Conservation (phyloP, 2,797 vertebrate genomes). For the Sebastes matsubarae region DNA sequence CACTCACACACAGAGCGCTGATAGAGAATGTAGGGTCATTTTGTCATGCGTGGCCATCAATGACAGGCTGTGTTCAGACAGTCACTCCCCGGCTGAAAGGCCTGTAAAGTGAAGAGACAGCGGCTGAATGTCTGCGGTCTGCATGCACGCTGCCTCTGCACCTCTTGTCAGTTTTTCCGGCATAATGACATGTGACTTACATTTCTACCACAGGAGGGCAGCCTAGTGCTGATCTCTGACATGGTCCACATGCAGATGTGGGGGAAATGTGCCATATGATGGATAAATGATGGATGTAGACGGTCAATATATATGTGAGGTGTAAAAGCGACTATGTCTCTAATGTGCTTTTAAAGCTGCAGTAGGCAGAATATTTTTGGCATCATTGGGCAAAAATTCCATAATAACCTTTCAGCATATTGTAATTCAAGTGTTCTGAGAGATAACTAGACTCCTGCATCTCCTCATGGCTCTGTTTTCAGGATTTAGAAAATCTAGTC, state of each 20-base stretch:
- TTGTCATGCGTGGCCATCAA: conserved; percentile 17
- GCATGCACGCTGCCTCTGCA: conserved; percentile 18
- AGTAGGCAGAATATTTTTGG: not conserved
- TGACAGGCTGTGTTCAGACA: conserved; percentile 37
- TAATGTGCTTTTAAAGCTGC: not conserved
- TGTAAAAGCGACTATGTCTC: not conserved
- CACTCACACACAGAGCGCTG: not conserved
- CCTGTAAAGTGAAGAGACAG: conserved; percentile 53
- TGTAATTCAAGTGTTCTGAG: no score
- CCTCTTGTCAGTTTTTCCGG: conserved; percentile 42
- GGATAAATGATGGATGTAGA: not conserved
- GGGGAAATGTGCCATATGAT: not conserved
- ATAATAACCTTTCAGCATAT: no score
- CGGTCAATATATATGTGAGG: not conserved
- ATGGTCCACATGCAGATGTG: not conserved
- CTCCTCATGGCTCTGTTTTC: no score
- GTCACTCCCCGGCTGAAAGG: conserved; percentile 13
- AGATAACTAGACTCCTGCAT: no score
- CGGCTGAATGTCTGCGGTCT: conserved; percentile 51
- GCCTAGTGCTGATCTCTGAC: conserved; percentile 15
- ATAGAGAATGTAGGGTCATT: conserved; percentile 15
- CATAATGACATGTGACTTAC: not conserved
- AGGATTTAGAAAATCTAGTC: no score
- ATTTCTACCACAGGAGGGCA: conserved; percentile 71
- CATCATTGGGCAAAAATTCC: no score